phyloP scores from a whole-genome alignment of 2,797 vertebrate species.

The Salmo trutta region DNA sequence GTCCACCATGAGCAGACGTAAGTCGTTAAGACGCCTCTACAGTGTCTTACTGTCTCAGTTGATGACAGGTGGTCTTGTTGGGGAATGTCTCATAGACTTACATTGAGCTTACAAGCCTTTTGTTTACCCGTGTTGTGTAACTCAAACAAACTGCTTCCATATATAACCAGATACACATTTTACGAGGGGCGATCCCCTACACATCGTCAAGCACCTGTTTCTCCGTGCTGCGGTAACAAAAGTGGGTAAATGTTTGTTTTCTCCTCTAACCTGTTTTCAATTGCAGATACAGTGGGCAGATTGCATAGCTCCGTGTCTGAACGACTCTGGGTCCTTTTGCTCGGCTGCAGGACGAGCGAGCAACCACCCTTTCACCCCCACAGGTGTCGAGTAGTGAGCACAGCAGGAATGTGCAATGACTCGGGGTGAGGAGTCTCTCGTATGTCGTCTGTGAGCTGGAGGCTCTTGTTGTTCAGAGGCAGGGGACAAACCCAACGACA shows the following conservation, averaged over 20 bases:
- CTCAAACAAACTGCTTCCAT: slow-evolving; percentile 29
- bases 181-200: slow-evolving; percentile 28
- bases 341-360: slow-evolving; percentile 47
- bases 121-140: slow-evolving; percentile 34
- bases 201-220: slow-evolving; percentile 38
- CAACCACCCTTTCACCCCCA: slow-evolving; percentile 60
- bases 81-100: slow-evolving; percentile 25
- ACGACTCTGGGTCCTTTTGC: slow-evolving; percentile 42
- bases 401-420: slow-evolving; percentile 62
- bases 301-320: slow-evolving; percentile 37
- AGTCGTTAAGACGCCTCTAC: slow-evolving; percentile 22
- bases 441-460: slow-evolving; percentile 69
- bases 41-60: slow-evolving; percentile 42
- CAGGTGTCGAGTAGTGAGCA: slow-evolving; percentile 55
- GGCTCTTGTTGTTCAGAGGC: slow-evolving; percentile 53
- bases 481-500: slow-evolving; percentile 65
- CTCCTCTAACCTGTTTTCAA: slow-evolving; percentile 64
- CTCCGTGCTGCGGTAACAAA: slow-evolving; percentile 5
- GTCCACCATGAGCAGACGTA: background rate
- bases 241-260: slow-evolving; percentile 22
- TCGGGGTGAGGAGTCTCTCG: slow-evolving; percentile 37
- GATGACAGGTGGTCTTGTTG: slow-evolving; percentile 53
- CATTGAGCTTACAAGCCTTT: slow-evolving; percentile 27
- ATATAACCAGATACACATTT: slow-evolving; percentile 5
- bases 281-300: slow-evolving; percentile 55